Base-by-base conservation (phyloP, 2,888 invertebrate species). In the Eulithis testata region DNA sequence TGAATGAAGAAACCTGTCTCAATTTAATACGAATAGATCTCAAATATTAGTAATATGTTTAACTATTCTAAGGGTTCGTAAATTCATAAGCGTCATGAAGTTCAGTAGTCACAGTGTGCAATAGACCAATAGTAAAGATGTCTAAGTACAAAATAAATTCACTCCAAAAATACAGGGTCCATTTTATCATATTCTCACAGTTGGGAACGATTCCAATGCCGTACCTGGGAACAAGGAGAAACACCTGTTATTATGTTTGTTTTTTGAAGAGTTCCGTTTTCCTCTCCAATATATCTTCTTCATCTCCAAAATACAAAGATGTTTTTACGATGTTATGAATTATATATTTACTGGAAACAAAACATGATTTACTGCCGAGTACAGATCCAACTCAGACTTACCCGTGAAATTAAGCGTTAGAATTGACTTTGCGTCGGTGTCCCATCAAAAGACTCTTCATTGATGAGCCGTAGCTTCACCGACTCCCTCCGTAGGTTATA, bases 391-490 rank as follows among this genome's bases (percentile, higher is more conserved):
- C 31, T 6, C 31, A 1, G 14, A 59, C 63, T 89, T 75, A 92
- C 93, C 91, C 90, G 80, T 70, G 86, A 83, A 74, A 90, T 76
- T 79, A 90, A 87, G 77, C 81, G 90, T 86, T 93, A 93, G 90
- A 93, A 91, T 86, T 93, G 93, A 85, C 90, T 93, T 73, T 91
- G 92, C 9, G 87, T 80, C 37, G 89, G 85, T 31, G 87, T 76
- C 66, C 86, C 88, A 52, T 91, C 93, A 60, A 93, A 93, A 7
- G 93, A 93, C 78, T 93, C 93, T 79, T 93, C 93, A 57, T 93
- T 93, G 64, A 93, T 93, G 57, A 93, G 82, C 44, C 93, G 80
- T 71, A 93, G 73, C 66, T 93, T 92, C 55, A 93, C 93, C 0
- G 93, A 93, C 77, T 93, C 93, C 59, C 93, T 77, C 60, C 93